Base-by-base conservation (phyloP, 2,888 invertebrate genomes). In the Drosophila testacea region DNA sequence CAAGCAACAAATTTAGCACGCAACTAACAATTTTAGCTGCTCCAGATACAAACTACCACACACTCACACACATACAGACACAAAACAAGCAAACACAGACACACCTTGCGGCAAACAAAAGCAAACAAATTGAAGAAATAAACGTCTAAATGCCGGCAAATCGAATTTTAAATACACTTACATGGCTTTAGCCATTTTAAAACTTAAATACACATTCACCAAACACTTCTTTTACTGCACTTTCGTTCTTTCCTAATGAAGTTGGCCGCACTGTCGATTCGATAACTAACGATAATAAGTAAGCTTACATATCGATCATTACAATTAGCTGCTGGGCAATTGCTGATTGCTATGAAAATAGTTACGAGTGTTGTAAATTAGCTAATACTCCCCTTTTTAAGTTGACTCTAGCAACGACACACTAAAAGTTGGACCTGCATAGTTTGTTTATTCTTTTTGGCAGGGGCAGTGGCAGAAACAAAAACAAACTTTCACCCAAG, bases 11-110 rank as follows among this genome's bases (percentile, higher is more conserved):
- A 90, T 87, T 76, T 74, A 78, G 83, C 88, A 88, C 83, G 86
- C 85, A 90, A 85, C 88, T 89, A 89, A 80, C 79, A 83, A 81
- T 87, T 90, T 89, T 79, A 81, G 81, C 78, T 84, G 88, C 85
- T 89, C 89, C 90, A 88, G 73, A 85, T 90, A 77, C 65, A 70
- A 73, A 36, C 55, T 22, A 60, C 41, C 36, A 32, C 32, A 22
- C 22, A 22, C 32, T 7, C 32, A 32, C 32, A 32, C 32, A 32
- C 32, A 32, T 5, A 30, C 30, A 30, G 30, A 30, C 30, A 30
- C 30, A 30, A 3, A 9, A 60, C 62, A 62, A 52, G 41, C 51
- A 75, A 62, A 70, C 56, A 73, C 30, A 13, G 59, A 44, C 75
- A 74, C 76, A 79, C 76, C 76, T 75, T 64, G 67, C 36, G 16